phyloP scores from a whole-genome alignment of 1,140 invertebrate genomes.

The Penaeus japonicus region DNA sequence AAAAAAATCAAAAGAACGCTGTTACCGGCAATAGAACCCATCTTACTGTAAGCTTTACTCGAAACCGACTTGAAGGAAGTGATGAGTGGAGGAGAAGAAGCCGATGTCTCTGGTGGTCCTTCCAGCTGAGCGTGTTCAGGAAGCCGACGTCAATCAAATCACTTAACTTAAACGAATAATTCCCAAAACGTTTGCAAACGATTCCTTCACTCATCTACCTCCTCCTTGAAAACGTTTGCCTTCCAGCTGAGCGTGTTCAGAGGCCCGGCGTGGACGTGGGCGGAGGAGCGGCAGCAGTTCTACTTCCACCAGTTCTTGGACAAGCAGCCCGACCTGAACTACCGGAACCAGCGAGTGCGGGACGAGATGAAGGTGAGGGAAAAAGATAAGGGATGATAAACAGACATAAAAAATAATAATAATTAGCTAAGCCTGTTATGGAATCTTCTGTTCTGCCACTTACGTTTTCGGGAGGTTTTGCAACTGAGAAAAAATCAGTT shows the following conservation, averaged over 20 bases:
- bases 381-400: neutral
- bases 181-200: no score
- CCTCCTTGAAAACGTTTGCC: neutral
- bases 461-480: no score
- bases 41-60: neutral
- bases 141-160: no score
- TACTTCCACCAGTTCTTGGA: constrained; percentile 78
- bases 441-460: no score
- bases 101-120: no score
- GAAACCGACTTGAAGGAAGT: no score
- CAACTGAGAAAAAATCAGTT: no score
- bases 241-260: constrained; percentile 35
- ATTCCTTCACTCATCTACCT: neutral
- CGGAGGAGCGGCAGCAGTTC: constrained; percentile 73
- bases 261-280: constrained; percentile 76
- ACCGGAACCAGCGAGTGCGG: constrained; percentile 64
- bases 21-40: neutral
- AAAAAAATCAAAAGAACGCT: neutral
- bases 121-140: no score
- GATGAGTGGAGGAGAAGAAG: no score
- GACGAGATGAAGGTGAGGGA: constrained; percentile 36
- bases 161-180: no score
- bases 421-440: neutral
- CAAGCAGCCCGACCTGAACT: constrained; percentile 80
- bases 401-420: no score